Conservation (phyloP, 2,113 vertebrate genomes). For the Anolis carolinensis region DNA sequence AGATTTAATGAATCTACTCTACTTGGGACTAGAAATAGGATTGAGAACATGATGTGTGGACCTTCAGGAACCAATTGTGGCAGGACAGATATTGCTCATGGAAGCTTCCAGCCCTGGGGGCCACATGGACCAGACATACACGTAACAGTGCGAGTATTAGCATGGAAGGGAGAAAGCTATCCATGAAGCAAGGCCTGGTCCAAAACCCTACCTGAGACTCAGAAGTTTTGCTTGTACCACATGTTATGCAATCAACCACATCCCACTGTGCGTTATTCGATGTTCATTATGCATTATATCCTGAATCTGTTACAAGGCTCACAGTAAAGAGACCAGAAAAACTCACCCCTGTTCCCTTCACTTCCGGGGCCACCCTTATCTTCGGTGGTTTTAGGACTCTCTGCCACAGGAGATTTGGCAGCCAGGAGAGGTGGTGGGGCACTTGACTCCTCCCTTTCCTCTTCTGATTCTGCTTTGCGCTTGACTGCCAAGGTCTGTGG, state of each 20-base stretch:
- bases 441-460: constrained; percentile 69
- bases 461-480: constrained; percentile 80
- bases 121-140: neutral
- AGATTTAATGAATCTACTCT: too few species aligned
- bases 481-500: constrained; percentile 74
- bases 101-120: neutral
- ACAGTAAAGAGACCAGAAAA: neutral
- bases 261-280: neutral
- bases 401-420: constrained; percentile 68
- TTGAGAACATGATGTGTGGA: neutral
- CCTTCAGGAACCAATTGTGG: neutral
- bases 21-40: too few species aligned
- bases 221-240: neutral
- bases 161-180: neutral
- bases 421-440: constrained; percentile 61
- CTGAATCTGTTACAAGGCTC: neutral
- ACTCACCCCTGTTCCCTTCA: constrained; percentile 51
- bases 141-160: neutral
- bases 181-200: neutral
- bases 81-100: neutral
- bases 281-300: neutral
- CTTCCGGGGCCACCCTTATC: constrained; percentile 75
- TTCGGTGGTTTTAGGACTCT: constrained; percentile 72
- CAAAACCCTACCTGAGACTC: neutral
- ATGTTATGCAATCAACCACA: neutral